Evolutionary conservation across 2,113 vertebrate species (phyloP), one percentile per base, ranked within the genome.

Genomic region (Riparia riparia): DNA sequence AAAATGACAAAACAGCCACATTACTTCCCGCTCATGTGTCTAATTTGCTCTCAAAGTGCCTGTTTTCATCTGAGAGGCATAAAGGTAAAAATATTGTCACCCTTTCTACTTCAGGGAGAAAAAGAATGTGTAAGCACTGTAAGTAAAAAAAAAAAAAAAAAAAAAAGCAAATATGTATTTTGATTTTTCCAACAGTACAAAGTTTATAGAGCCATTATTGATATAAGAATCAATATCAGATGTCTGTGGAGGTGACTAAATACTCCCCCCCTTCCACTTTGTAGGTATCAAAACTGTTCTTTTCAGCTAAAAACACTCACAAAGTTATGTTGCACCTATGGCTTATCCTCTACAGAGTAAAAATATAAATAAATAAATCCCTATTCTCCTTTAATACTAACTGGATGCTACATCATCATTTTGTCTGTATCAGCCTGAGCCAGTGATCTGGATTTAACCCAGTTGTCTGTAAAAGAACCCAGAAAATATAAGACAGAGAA

Each of bases 1-100:
- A 69, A 84, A 94, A 72, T 2, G 25, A 93, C 83, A 91, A 76
- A 95, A 80, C 70, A 54, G 82, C n/a, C 32, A 29, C 81, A 89
- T 89, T 57, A 72, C n/a, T 80, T 85, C 70, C n/a, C 0, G 21
- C 68, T 95, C 68, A 29, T 44, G 22, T 58, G 47, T 69, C 64
- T 73, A 31, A 93, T 66, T 94, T 72, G 25, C 37, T 72, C 88
- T 94, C 68, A 58, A 49, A 82, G 74, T 82, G 88, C 58, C 51
- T 84, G 13, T 73, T 92, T 77, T 89, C 86, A 68, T 64, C 56
- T 81, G 60, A 25, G 20, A 95, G 32, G 21, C 29, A n/a, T 6
- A 71, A 63, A 41, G 56, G 74, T 26, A 44, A 82, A 90, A 93
- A n/a, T 19, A 70, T 37, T 89, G 41, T 63, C 54, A 26, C 70